phyloP scores from a whole-genome alignment of 2,113 vertebrate species.

The Microcebus murinus region DNA sequence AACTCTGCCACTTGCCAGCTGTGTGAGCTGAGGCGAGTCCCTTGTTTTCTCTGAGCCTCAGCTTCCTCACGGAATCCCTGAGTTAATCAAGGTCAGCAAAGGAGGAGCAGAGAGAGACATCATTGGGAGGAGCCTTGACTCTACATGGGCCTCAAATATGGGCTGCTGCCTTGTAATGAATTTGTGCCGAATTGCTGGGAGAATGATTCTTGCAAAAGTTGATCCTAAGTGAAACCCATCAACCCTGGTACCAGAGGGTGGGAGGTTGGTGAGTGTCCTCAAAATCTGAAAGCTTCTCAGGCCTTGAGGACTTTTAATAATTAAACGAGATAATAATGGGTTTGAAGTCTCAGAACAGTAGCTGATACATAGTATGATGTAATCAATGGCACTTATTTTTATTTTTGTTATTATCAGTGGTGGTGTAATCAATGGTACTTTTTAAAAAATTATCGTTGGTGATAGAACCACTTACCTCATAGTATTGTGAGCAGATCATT shows the following conservation, averaged over 20 bases:
- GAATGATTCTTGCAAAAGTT: neutral
- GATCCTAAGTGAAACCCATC: neutral
- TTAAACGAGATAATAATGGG: constrained; percentile 17
- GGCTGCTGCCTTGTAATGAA: neutral
- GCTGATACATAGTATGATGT: neutral
- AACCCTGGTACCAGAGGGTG: neutral
- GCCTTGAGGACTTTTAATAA: neutral
- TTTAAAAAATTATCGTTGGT: neutral
- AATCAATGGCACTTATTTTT: neutral
- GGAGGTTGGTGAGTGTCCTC: neutral
- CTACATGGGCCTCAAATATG: neutral
- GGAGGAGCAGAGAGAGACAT: neutral
- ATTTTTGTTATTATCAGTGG: constrained; percentile 4
- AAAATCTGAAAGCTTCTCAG: neutral
- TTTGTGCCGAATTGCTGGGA: neutral
- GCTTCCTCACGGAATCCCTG: neutral
- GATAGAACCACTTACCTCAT: neutral
- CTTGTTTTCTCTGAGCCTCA: neutral
- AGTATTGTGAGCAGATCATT: neutral
- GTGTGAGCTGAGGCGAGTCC: neutral
- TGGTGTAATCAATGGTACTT: neutral
- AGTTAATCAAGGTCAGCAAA: neutral
- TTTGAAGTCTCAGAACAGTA: neutral
- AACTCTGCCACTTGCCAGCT: neutral
- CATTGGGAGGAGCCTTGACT: neutral